These are phyloP conservation scores for Xerus rutilus DNA, from an alignment of 2,797 vertebrate genomes.

Conservation along the genomic window DNA sequence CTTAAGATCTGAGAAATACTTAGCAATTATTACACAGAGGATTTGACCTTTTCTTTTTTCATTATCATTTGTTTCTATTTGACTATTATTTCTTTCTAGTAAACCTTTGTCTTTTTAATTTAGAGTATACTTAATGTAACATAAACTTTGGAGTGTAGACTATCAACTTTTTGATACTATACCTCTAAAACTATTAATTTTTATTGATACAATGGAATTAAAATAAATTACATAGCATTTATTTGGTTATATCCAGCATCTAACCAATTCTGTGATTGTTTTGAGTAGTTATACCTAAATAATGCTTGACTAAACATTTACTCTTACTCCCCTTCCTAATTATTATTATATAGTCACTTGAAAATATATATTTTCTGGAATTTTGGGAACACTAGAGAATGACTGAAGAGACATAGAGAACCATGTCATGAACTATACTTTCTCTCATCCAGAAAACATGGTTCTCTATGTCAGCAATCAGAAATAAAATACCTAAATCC, in stretches of 20 bases:
- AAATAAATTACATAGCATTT: neutral
- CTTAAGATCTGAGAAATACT: neutral
- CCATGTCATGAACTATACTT: neutral
- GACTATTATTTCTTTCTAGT: neutral
- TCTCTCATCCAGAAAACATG: neutral
- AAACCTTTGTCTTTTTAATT: neutral
- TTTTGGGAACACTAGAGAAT: neutral
- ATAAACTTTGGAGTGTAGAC: neutral
- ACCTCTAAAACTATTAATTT: neutral
- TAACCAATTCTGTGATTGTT: neutral
- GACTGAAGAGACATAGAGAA: neutral
- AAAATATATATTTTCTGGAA: neutral
- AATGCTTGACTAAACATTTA: neutral
- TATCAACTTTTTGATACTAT: neutral
- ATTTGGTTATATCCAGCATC: neutral
- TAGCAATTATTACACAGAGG: neutral
- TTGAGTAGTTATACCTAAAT: neutral
- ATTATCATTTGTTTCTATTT: neutral
- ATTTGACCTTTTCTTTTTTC: neutral
- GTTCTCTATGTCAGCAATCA: neutral
- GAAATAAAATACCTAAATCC: neutral
- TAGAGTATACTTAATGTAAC: neutral
- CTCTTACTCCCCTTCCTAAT: neutral
- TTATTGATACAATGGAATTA: neutral
- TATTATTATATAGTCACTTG: neutral